phyloP scores from a whole-genome alignment of 2,113 vertebrate species.

The Myrmecophaga tridactyla region DNA sequence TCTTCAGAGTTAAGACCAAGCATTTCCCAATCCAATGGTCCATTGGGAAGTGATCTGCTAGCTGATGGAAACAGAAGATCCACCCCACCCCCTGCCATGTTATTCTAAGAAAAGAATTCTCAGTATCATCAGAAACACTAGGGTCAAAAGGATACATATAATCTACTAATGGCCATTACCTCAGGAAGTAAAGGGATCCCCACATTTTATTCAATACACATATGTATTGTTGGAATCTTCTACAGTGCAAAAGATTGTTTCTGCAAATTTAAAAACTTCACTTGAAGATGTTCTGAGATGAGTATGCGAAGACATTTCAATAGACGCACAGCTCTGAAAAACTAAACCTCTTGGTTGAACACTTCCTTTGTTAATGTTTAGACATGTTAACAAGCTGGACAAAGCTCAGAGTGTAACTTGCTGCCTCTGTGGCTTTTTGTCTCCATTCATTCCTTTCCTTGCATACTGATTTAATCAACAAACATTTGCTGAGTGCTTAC shows the following conservation, averaged over 20 bases:
- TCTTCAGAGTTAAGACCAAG: constrained; percentile 21
- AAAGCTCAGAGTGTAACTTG: not conserved
- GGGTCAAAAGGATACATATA: not conserved
- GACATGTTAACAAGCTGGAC: not conserved
- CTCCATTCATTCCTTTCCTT: not conserved
- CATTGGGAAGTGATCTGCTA: not conserved
- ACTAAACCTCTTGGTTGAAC: not conserved
- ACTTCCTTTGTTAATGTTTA: not conserved
- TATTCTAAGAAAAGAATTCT: not conserved
- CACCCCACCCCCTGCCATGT: not conserved
- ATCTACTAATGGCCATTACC: not conserved
- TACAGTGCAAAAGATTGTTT: not conserved
- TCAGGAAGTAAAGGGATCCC: not conserved
- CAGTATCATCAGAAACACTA: not conserved
- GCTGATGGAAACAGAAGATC: not conserved
- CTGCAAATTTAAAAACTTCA: not conserved
- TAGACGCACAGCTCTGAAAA: not conserved
- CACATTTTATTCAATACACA: not conserved
- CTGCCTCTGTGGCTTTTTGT: not conserved
- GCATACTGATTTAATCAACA: not conserved
- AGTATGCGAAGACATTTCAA: constrained; percentile 7
- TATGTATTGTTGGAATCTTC: not conserved
- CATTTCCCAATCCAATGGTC: not conserved
- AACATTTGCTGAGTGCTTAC: not conserved
- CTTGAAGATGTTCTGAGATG: not conserved